phyloP scores from a whole-genome alignment of 2,113 vertebrate species.

The Hippocampus barbouri region DNA sequence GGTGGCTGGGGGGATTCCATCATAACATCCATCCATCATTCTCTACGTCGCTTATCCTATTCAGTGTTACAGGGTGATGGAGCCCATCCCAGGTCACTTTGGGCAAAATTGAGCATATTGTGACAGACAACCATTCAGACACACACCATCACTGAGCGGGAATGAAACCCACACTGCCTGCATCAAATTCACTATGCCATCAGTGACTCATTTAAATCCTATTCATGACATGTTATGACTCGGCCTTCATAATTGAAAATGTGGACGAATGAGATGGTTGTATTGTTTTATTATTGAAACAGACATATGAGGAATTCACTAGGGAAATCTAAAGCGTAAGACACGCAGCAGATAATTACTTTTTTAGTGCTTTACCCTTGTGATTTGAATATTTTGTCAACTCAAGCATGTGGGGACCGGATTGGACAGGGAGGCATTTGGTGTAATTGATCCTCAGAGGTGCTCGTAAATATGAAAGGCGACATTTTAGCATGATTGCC shows the following conservation, averaged over 20 bases:
- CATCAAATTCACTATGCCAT: no score
- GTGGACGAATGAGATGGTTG: constrained; percentile 7
- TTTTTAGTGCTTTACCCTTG: constrained; percentile 12
- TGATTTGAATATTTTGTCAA: constrained; percentile 5
- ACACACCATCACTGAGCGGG: no score
- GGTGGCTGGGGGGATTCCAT: no score
- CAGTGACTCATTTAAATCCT: neutral
- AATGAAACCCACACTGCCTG: no score
- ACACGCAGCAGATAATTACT: constrained; percentile 16
- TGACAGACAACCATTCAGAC: no score
- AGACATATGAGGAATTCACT: constrained; percentile 1
- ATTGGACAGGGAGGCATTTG: neutral
- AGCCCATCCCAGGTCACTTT: no score
- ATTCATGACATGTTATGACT: neutral
- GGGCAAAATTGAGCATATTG: no score
- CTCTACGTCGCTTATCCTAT: no score
- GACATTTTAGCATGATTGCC: neutral
- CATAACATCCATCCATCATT: no score
- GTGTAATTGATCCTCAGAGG: neutral
- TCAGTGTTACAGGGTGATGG: no score
- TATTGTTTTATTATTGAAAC: constrained; percentile 10
- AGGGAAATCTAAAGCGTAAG: constrained; percentile 32
- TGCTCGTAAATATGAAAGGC: neutral
- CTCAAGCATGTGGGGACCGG: neutral
- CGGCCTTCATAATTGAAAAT: neutral